Conservation (phyloP, 1,140 invertebrate genomes). For the Sipha flava region DNA sequence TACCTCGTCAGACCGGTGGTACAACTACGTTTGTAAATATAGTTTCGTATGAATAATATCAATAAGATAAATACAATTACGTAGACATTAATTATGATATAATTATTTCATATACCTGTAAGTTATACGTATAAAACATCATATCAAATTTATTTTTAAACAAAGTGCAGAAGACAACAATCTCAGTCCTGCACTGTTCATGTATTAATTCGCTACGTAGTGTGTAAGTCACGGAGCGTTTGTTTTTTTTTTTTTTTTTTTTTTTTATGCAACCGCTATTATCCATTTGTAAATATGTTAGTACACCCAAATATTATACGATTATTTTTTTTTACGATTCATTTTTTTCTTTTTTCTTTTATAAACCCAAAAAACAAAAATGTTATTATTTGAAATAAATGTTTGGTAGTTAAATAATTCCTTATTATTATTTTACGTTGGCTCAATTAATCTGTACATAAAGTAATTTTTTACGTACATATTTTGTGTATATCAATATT, state of each 20-base stretch:
- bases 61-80: background rate
- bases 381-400: background rate
- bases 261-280: background rate
- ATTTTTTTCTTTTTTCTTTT: background rate
- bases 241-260: no score
- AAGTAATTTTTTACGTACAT: conserved; percentile 21
- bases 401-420: background rate
- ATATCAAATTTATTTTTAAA: conserved; percentile 14
- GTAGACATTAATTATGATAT: background rate
- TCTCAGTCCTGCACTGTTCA: background rate
- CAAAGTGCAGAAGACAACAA: background rate
- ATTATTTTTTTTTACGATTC: background rate
- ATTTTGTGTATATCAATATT: background rate
- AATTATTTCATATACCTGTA: background rate
- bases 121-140: conserved; percentile 11
- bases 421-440: conserved; percentile 13
- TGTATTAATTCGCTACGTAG: background rate
- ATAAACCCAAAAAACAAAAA: background rate
- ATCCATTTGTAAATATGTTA: background rate
- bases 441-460: conserved; percentile 29
- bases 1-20: background rate
- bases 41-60: background rate
- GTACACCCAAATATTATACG: background rate
- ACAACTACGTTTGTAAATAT: conserved; percentile 1
- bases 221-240: background rate